These are phyloP conservation scores for Agrochola litura DNA, from an alignment of 2,888 invertebrate genomes.

Conservation along the genomic window DNA sequence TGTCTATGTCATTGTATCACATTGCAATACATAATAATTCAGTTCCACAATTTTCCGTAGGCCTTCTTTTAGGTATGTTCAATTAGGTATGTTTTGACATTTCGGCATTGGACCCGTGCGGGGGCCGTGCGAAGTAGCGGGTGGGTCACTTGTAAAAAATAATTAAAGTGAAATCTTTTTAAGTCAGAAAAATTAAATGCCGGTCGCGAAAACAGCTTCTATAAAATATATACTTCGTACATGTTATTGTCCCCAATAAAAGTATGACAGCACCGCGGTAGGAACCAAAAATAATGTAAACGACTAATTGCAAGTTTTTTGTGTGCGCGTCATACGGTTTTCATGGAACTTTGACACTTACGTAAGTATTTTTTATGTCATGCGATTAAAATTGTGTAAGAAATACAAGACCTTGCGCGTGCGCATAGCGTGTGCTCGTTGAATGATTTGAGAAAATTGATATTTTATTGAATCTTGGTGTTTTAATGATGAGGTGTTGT, in stretches of 20 bases:
- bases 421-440: conserved; percentile 45
- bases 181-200: background rate
- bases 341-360: conserved; percentile 79
- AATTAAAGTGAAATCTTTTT: background rate
- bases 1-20: no score
- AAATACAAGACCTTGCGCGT: conserved; percentile 64
- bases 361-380: conserved; percentile 79
- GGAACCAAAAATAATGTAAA: conserved; percentile 44
- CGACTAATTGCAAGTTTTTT: conserved; percentile 57
- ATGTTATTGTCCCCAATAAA: conserved; percentile 5
- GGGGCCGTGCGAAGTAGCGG: background rate
- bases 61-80: no score
- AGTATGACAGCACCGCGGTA: conserved; percentile 28
- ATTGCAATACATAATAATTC: no score
- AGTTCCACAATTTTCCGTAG: no score
- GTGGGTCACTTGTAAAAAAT: background rate
- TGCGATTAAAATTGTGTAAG: conserved; percentile 70
- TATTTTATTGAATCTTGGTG: conserved; percentile 55
- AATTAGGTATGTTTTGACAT: background rate
- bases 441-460: conserved; percentile 67
- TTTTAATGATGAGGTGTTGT: conserved; percentile 18
- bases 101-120: background rate
- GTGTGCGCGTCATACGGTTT: conserved; percentile 56
- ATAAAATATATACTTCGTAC: background rate
- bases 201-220: background rate